phyloP scores from a whole-genome alignment of 1,140 invertebrate species.

The Euura saliciscinereae region DNA sequence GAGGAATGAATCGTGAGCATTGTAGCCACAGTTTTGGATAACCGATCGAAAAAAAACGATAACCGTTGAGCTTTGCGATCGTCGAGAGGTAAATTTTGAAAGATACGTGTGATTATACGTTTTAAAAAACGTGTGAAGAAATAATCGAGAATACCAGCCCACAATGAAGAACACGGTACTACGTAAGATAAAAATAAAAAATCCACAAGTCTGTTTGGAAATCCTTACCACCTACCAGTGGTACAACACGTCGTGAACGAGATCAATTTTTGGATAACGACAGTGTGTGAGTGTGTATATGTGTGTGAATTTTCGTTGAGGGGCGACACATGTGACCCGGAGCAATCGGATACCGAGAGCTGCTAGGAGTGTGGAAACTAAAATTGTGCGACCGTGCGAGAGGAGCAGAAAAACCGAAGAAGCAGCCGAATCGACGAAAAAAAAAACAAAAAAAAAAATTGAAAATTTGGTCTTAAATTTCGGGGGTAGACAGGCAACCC shows the following conservation, averaged over 20 bases:
- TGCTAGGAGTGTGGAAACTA: constrained; percentile 1
- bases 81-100: too few species aligned
- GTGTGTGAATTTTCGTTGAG: background rate
- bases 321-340: background rate
- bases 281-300: constrained; percentile 7
- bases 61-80: too few species aligned
- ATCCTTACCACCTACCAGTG: constrained; percentile 1
- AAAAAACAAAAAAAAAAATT: background rate
- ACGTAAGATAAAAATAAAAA: constrained; percentile 5
- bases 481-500: constrained; percentile 8
- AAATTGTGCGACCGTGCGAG: background rate
- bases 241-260: constrained; percentile 13
- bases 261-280: background rate
- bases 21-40: too few species aligned
- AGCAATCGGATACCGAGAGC: background rate
- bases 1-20: too few species aligned
- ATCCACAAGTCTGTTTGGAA: background rate
- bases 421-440: background rate
- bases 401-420: background rate
- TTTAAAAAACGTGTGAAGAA: too few species aligned
- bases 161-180: constrained; percentile 8
- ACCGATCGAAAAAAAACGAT: too few species aligned
- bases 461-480: background rate
- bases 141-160: background rate
- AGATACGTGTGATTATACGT: too few species aligned